phyloP scores from a whole-genome alignment of 2,797 vertebrate genomes.

The Rhodeus uyekii region DNA sequence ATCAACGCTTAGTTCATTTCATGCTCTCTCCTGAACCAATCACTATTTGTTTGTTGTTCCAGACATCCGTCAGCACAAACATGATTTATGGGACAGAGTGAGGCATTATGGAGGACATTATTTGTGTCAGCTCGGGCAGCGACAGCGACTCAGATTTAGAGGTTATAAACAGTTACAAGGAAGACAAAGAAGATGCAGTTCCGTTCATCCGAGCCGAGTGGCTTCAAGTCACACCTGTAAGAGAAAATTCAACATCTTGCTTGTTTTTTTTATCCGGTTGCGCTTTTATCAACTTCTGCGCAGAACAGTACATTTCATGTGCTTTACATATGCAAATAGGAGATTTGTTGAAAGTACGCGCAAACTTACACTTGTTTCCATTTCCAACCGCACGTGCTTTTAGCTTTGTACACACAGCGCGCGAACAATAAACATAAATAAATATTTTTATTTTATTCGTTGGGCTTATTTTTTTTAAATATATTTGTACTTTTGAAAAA shows the following conservation, averaged over 20 bases:
- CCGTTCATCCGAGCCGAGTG: constrained; percentile 49
- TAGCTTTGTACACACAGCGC: background rate
- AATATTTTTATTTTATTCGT: too few species aligned
- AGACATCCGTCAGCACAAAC: background rate
- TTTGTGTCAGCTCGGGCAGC: constrained; percentile 70
- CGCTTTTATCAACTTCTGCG: background rate
- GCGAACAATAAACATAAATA: too few species aligned
- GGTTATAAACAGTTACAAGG: constrained; percentile 58
- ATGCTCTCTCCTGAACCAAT: background rate
- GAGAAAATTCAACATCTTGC: constrained; percentile 6
- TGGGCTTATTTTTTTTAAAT: too few species aligned
- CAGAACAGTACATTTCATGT: background rate
- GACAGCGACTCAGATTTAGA: constrained; percentile 72
- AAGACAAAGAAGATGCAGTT: constrained; percentile 5
- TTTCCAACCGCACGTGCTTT: background rate
- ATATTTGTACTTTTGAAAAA: too few species aligned
- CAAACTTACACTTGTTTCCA: background rate
- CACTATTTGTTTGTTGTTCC: background rate
- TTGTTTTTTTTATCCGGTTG: background rate
- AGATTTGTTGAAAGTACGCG: background rate
- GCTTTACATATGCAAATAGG: background rate
- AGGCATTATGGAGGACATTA: constrained; percentile 67
- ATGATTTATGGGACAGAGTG: background rate
- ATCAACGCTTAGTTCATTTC: background rate
- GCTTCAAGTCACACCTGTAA: constrained; percentile 62